These are phyloP conservation scores for Microctonus aethiopoides DNA, from an alignment of 2,888 invertebrate genomes.

Conservation along the genomic window DNA sequence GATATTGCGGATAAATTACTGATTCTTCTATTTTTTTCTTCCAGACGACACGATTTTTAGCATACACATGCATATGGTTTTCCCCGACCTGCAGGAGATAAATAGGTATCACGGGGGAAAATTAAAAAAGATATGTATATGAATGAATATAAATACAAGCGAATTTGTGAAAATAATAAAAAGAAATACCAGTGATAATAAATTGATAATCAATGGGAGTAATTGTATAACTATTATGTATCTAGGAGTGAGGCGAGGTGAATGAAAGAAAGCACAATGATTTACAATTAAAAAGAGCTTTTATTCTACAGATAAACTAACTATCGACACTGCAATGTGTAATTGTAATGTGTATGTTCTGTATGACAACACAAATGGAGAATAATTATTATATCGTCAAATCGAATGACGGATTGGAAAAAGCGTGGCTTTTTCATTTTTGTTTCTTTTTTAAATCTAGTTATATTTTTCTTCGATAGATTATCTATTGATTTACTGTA, in stretches of 20 bases:
- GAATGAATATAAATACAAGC: not conserved
- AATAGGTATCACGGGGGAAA: not conserved
- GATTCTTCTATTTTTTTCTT: not conserved
- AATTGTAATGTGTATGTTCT: slow-evolving; percentile 21
- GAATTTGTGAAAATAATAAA: not conserved
- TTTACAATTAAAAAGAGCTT: slow-evolving; percentile 61
- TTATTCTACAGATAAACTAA: slow-evolving; percentile 60
- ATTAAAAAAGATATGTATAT: not conserved
- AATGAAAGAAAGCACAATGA: slow-evolving; percentile 65
- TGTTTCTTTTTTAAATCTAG: not conserved
- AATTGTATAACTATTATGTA: slow-evolving; percentile 23
- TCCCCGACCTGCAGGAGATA: not conserved
- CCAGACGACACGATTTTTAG: not conserved
- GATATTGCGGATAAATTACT: not conserved
- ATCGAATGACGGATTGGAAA: not conserved
- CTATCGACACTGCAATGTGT: slow-evolving; percentile 51
- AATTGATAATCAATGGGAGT: not conserved
- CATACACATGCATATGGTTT: not conserved
- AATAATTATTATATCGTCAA: not conserved
- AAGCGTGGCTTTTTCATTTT: not conserved
- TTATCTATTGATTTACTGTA: slow-evolving; percentile 3
- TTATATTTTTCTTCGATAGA: not conserved
- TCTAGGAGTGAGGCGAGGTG: slow-evolving; percentile 49
- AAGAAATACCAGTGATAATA: not conserved
- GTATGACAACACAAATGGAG: slow-evolving; percentile 13